Conservation (phyloP, 2,113 vertebrate species). For the Mystacornis crossleyi region DNA sequence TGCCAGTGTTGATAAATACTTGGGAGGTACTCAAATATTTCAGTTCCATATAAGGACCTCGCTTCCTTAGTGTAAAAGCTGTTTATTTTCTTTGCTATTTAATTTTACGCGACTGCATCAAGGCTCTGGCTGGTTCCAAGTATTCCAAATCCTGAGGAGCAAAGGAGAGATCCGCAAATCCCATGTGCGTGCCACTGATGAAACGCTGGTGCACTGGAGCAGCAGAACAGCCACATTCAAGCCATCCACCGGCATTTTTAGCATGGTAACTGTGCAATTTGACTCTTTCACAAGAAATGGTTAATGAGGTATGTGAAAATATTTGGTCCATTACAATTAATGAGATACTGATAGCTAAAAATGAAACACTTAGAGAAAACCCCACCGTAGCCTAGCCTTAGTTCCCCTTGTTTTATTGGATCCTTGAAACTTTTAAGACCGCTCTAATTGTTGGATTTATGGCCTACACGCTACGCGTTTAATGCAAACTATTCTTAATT, state of each 20-base stretch:
- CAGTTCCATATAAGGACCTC: not conserved
- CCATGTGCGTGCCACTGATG: not conserved
- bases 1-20: conserved; percentile 15
- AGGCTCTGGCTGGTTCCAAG: not conserved
- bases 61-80: conserved; percentile 26
- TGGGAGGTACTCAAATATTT: conserved; percentile 23
- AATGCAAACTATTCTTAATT: conserved; percentile 9
- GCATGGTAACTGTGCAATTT: not conserved
- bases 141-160: not conserved
- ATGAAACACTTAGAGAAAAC: not conserved
- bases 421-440: not conserved
- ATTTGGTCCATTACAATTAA: not conserved
- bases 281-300: not conserved
- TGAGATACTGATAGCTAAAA: not conserved
- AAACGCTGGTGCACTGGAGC: not conserved
- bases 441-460: not conserved
- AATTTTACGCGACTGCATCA: not conserved
- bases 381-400: not conserved
- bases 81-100: conserved; percentile 51
- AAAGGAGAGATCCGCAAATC: not conserved
- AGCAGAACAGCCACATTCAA: not conserved
- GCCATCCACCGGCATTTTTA: not conserved
- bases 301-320: not conserved
- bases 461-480: accelerated
- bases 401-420: not conserved